Conservation (phyloP, 2,113 vertebrate species). For the Polypterus senegalus region DNA sequence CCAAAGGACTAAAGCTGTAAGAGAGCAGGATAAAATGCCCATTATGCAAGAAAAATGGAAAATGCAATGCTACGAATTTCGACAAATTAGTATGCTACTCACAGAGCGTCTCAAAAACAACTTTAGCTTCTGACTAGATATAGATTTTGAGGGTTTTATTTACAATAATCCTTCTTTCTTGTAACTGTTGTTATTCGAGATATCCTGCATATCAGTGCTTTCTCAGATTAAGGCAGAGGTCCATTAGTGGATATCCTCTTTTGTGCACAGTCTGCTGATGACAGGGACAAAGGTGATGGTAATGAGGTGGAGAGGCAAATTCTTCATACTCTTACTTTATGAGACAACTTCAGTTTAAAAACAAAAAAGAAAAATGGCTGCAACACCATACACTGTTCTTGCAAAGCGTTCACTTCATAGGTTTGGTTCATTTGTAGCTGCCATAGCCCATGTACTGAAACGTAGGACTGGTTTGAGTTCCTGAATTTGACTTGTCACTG, state of each 20-base stretch:
- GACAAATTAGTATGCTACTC: constrained; percentile 2
- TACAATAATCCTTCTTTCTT: constrained; percentile 57
- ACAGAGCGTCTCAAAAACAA: constrained; percentile 48
- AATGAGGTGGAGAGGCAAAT: constrained; percentile 41
- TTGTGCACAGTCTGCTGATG: constrained; percentile 56
- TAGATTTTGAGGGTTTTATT: constrained; percentile 73
- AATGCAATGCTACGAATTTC: not conserved
- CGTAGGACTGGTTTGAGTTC: constrained; percentile 30
- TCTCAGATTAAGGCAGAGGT: constrained; percentile 94
- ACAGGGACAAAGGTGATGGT: constrained; percentile 41
- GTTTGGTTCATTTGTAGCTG: constrained; percentile 70
- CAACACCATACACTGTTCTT: constrained; percentile 54
- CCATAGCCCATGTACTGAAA: constrained; percentile 49
- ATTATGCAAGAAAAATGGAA: constrained; percentile 5
- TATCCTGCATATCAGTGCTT: constrained; percentile 60
- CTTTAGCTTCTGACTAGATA: constrained; percentile 65
- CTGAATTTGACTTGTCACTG: constrained; percentile 29
- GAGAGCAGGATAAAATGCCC: constrained; percentile 14
- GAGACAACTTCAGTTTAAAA: constrained; percentile 45
- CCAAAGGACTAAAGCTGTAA: constrained; percentile 2
- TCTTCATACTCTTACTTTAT: constrained; percentile 49
- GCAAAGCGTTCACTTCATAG: constrained; percentile 41
- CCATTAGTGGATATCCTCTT: constrained; percentile 67
- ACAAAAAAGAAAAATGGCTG: constrained; percentile 37
- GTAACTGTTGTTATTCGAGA: constrained; percentile 58